These are phyloP conservation scores for Atherix ibis DNA, from an alignment of 2,888 invertebrate genomes.

Conservation along the genomic window DNA sequence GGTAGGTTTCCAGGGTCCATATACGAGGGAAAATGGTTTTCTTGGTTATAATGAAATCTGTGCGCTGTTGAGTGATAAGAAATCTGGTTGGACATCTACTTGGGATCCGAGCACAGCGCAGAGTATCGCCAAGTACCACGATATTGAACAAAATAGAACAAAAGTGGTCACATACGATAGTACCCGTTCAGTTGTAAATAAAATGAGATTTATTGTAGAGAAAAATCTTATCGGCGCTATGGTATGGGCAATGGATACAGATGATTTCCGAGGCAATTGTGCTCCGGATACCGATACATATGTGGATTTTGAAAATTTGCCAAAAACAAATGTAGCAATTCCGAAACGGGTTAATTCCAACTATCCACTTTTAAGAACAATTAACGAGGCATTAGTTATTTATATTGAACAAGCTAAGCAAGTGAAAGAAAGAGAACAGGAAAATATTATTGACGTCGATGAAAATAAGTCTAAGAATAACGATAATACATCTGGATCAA, in stretches of 20 bases:
- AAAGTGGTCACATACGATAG: constrained; percentile 64
- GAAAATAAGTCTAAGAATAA: too few relatives aligned
- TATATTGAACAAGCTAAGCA: too few relatives aligned
- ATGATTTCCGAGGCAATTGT: constrained; percentile 66
- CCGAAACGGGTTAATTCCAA: constrained; percentile 33
- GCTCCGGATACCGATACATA: constrained; percentile 35
- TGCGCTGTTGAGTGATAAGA: constrained; percentile 39
- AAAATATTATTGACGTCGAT: constrained; percentile 35
- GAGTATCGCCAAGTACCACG: constrained; percentile 36
- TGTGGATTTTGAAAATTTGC: constrained; percentile 30
- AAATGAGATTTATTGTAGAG: constrained; percentile 51
- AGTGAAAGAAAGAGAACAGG: constrained; percentile 37
- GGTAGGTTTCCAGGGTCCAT: constrained; percentile 60
- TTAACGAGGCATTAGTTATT: constrained; percentile 48
- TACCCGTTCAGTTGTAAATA: constrained; percentile 52
- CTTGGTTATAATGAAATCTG: constrained; percentile 82
- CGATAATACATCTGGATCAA: neutral
- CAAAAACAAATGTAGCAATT: constrained; percentile 14
- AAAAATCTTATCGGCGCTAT: constrained; percentile 60
- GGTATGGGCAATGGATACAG: constrained; percentile 83
- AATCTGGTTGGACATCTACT: constrained; percentile 45
- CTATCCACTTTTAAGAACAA: constrained; percentile 55
- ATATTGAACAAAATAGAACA: constrained; percentile 41
- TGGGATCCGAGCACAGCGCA: constrained; percentile 49
- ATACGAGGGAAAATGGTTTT: constrained; percentile 63